Evolutionary conservation across 2,888 invertebrate species (phyloP), one percentile per base, ranked within the genome.

Genomic region (Acanthosoma haemorrhoidale): DNA sequence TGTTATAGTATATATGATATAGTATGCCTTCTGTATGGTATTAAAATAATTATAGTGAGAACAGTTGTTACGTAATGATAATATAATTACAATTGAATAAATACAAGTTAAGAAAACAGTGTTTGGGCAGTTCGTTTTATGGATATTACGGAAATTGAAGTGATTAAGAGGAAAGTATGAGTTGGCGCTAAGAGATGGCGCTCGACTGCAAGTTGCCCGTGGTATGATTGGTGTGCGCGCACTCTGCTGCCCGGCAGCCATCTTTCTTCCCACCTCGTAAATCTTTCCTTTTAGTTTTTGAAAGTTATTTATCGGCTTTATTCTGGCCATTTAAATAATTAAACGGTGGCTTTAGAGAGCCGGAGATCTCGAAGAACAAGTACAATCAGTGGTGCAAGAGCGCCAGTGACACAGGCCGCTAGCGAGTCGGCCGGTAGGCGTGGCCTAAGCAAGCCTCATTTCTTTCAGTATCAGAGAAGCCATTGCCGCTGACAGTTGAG

Each of bases 181-280:
- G 15, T 36, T 36, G 13, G 9, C 18, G 15, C 25, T 38, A 67
- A 69, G 41, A 71, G 71, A 66, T 71, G 32, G 64, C 69, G 71
- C 69, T 69, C 59, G 69, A 58, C 32, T 58, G 16, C 60, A 25
- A 51, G 31, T 38, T 39, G 38, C 43, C 21, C 29, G 41, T 38
- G 66, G 36, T 16, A 67, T 68, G 64, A 39, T 63, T 64, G 71
- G 29, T 38, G 51, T 31, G 63, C 61, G 61, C 71, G 70, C 63
- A 59, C 60, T 66, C 41, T 64, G 43, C 36, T 11, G 57, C n/a
- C n/a, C 60, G 70, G 72, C 70, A 61, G 71, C 71, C 73, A 71
- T 73, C 58, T 71, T 71, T 67, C 61, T 60, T 70, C 41, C 70
- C 67, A 60, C 43, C 36, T 68, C 70, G 69, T 71, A 73, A 73